Evolutionary conservation across 92 coral and sea anemone species (phyloP).

Genomic region (Scolanthus callimorphus): DNA sequence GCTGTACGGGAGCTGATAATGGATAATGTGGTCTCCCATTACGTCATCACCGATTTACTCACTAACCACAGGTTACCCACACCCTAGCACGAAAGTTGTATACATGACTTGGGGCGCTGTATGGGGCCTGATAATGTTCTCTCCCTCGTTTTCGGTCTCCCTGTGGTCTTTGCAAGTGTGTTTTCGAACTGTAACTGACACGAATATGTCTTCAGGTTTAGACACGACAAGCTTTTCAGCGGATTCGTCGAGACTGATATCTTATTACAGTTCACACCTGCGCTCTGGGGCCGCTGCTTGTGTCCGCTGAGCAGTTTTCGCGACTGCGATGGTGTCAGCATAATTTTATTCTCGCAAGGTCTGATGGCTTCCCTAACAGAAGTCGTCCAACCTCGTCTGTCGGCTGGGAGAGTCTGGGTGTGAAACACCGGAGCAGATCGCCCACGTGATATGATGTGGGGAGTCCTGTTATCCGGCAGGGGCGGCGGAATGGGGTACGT

Average conservation of each 20-base stretch:
- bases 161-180: slow-evolving; percentile 22
- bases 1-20: no score
- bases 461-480: slow-evolving; percentile 54
- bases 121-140: slow-evolving; percentile 34
- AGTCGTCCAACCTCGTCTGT: slow-evolving; percentile 88
- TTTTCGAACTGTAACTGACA: slow-evolving; percentile 67
- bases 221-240: slow-evolving; percentile 71
- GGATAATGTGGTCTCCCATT: no score
- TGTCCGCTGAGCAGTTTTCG: slow-evolving; percentile 51
- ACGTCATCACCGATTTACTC: no score
- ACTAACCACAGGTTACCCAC: no score
- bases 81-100: slow-evolving; percentile 40
- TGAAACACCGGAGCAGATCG: slow-evolving; percentile 82
- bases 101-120: slow-evolving; percentile 63
- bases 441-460: slow-evolving; percentile 64
- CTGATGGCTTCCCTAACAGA: slow-evolving; percentile 57
- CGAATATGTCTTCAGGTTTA: slow-evolving; percentile 83
- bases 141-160: slow-evolving; percentile 4
- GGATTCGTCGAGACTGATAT: slow-evolving; percentile 61
- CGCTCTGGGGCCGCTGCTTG: slow-evolving; percentile 78
- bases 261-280: slow-evolving; percentile 48
- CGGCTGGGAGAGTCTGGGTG: slow-evolving; percentile 69
- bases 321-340: slow-evolving; percentile 78
- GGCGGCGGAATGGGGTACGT: slow-evolving; percentile 59
- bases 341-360: slow-evolving; percentile 74